A percentile compares a stretch with the other conserved stretches of the same genome.
Conservation (phyloP, 2,888 invertebrate genomes). For the Tuberolachnus salignus region DNA sequence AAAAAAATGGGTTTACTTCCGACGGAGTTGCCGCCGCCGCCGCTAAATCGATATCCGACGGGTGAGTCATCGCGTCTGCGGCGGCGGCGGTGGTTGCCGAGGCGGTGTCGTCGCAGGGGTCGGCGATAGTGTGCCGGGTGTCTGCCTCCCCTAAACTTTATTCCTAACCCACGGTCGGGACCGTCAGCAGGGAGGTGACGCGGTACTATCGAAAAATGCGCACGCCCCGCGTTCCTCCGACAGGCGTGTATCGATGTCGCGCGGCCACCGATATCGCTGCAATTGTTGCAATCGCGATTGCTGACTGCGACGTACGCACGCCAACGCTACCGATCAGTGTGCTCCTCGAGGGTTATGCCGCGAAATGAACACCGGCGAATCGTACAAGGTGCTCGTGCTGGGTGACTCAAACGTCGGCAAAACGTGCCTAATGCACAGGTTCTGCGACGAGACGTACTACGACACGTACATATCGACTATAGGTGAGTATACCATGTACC, state of each 20-base stretch:
- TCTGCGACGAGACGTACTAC: slow-evolving; percentile 87
- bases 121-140: background rate
- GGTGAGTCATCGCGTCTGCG: slow-evolving; percentile 24
- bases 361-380: slow-evolving; percentile 51
- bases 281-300: background rate
- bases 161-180: background rate
- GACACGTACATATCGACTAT: slow-evolving; percentile 90
- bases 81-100: background rate
- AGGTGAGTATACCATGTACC: too few species aligned
- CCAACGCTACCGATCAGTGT: slow-evolving; percentile 1
- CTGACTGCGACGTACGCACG: background rate
- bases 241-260: background rate
- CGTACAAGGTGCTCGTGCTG: slow-evolving; percentile 84
- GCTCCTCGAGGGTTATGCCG: slow-evolving; percentile 31
- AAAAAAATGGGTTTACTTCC: background rate
- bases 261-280: background rate
- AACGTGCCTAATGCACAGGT: slow-evolving; percentile 87
- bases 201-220: too few species aligned
- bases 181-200: background rate
- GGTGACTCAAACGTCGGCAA: slow-evolving; percentile 90
- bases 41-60: slow-evolving; percentile 17
- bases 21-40: background rate
- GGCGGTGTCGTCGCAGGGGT: background rate
- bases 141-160: background rate
- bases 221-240: too few species aligned